These are phyloP conservation scores for Drosophila tsacasi DNA, from an alignment of 1,140 invertebrate genomes.

Conservation along the genomic window DNA sequence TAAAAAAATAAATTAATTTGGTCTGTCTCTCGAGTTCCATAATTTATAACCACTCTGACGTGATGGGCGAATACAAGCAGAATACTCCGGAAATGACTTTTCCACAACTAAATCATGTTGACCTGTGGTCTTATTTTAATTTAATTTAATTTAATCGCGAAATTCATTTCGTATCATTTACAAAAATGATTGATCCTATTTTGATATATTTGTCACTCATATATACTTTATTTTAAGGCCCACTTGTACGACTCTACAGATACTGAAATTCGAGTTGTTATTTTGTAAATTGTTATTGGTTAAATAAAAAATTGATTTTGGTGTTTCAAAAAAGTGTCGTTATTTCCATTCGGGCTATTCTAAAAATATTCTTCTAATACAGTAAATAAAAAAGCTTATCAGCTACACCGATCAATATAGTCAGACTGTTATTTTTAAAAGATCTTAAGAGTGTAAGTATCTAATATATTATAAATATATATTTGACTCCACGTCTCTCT, in stretches of 20 bases:
- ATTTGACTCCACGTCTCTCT: too few relatives aligned
- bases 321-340: constrained; percentile 2
- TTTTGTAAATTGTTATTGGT: constrained; percentile 19
- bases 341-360: not conserved
- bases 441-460: too few relatives aligned
- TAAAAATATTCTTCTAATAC: not conserved
- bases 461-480: too few relatives aligned
- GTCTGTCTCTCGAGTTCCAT: too few relatives aligned
- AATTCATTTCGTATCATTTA: not conserved
- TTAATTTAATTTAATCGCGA: not conserved
- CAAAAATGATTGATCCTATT: not conserved
- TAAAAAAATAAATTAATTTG: too few relatives aligned
- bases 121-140: not conserved
- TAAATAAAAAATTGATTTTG: constrained; percentile 19
- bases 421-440: too few relatives aligned
- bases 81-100: too few relatives aligned
- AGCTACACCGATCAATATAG: too few relatives aligned
- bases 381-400: not conserved
- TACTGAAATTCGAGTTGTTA: not conserved
- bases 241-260: not conserved
- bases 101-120: too few relatives aligned
- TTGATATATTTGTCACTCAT: not conserved
- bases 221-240: not conserved
- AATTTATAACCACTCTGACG: too few relatives aligned
- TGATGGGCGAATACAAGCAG: too few relatives aligned